These are phyloP conservation scores for Bombus superbus DNA, from an alignment of 1,140 invertebrate genomes.

Conservation along the genomic window DNA sequence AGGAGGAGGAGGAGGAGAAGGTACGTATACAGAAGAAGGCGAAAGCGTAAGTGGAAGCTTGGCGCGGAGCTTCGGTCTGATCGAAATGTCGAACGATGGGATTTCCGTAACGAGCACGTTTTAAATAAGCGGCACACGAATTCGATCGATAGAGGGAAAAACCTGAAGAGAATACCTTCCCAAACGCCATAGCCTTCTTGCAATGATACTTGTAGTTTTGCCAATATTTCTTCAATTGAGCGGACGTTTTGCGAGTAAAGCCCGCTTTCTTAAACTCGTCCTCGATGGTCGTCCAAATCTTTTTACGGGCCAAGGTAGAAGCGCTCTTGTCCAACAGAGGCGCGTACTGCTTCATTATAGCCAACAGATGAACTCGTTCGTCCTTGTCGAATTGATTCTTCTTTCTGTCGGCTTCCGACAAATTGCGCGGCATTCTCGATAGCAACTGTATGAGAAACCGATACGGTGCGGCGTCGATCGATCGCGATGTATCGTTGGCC, in stretches of 20 bases:
- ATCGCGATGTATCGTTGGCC: background rate
- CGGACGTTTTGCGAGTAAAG: conserved; percentile 59
- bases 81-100: background rate
- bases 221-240: conserved; percentile 69
- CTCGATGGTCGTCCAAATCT: conserved; percentile 66
- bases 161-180: conserved; percentile 1
- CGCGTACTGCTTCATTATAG: conserved; percentile 60
- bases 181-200: conserved; percentile 48
- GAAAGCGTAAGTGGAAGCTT: no score
- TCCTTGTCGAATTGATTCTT: conserved; percentile 66
- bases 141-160: background rate
- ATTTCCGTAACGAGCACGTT: no score
- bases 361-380: conserved; percentile 59
- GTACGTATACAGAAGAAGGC: no score
- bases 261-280: conserved; percentile 61
- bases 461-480: background rate
- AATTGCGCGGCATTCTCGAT: conserved; percentile 34
- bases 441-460: background rate
- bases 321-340: conserved; percentile 59
- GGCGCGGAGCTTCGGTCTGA: background rate
- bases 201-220: conserved; percentile 70
- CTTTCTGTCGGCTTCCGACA: conserved; percentile 29
- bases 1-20: no score
- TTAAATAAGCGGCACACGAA: no score
- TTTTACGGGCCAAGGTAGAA: conserved; percentile 63